A percentile compares a stretch with the other conserved stretches of the same genome.
phyloP scores from a whole-genome alignment of 2,113 vertebrate genomes.

The Cavia porcellus region DNA sequence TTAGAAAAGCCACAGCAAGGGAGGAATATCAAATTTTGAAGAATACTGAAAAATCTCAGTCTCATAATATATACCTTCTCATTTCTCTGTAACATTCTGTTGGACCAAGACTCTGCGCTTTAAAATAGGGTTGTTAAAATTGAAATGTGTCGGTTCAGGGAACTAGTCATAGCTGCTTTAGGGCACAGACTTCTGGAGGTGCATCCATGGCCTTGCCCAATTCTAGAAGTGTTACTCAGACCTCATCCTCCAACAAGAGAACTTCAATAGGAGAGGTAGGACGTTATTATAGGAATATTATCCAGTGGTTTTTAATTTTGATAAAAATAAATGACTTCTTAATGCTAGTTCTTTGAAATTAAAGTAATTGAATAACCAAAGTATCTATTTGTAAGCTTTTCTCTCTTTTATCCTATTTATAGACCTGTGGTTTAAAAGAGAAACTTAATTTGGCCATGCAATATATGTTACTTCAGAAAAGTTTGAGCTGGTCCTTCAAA shows the following conservation, averaged over 20 bases:
- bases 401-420: background rate
- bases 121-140: background rate
- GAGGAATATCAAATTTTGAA: background rate
- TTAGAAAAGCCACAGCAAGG: background rate
- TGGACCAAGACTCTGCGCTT: conserved; percentile 26
- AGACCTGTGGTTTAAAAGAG: background rate
- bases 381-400: background rate
- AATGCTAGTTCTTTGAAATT: background rate
- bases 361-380: background rate
- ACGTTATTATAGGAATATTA: background rate
- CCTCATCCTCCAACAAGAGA: background rate
- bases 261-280: background rate
- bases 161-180: background rate
- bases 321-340: background rate
- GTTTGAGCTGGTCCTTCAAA: background rate
- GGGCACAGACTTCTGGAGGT: background rate
- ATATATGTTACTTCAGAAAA: background rate
- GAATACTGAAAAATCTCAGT: background rate
- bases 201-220: background rate
- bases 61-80: background rate
- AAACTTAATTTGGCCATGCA: background rate
- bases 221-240: background rate
- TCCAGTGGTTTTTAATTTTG: background rate
- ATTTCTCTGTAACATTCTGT: background rate
- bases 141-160: background rate